Base-by-base conservation (phyloP, 2,113 vertebrate species). In the Atractosteus spatula region DNA sequence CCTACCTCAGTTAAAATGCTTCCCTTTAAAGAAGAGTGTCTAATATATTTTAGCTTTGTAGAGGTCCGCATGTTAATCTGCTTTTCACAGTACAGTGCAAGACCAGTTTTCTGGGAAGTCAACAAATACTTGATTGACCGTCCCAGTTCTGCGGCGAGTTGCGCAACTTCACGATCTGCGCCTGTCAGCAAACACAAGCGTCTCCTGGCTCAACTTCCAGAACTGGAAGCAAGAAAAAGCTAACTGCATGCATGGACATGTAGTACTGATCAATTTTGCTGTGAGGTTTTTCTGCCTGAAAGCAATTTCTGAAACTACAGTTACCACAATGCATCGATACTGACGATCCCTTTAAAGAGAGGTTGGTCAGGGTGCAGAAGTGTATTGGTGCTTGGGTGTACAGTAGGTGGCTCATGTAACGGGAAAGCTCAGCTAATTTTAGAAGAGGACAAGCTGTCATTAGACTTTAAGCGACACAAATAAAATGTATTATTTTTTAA, bases 251-350 rank as follows among this genome's bases (percentile, higher is more conserved):
- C 17, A 66, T 55, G 63, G 45, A 72, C n/a, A 57, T 67, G 71
- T 59, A 73, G 71, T 67, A 47, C 44, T 66, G 41, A 29, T 11
- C 12, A 17, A 7, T 29, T 29, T 29, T 29, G 29, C 29, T 29
- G 29, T 29, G 29, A 29, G 29, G 29, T 29, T 29, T 29, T 16
- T 55, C 7, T 63, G 11, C 17, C 2, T 29, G 55, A 42, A 14
- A 7, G n/a, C 41, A 8, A 3, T 7, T 14, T 5, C 6, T 7
- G 57, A 29, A 8, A 73, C 65, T 68, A 29, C 71, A 51, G 41
- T 73, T 14, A 62, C 65, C 64, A 68, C 59, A 16, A 45, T 73
- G 65, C 71, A 73, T 54, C 47, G 3, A 65, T 8, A 13, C 13
- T 63, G 29, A 8, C n/a, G 13, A 8, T 12, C 16, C 29, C 8